Percentiles rank a stretch among this genome's conserved stretches.
Evolutionary conservation across 2,888 invertebrate genomes (phyloP).

Genomic region (Pristionchus japonicus): DNA sequence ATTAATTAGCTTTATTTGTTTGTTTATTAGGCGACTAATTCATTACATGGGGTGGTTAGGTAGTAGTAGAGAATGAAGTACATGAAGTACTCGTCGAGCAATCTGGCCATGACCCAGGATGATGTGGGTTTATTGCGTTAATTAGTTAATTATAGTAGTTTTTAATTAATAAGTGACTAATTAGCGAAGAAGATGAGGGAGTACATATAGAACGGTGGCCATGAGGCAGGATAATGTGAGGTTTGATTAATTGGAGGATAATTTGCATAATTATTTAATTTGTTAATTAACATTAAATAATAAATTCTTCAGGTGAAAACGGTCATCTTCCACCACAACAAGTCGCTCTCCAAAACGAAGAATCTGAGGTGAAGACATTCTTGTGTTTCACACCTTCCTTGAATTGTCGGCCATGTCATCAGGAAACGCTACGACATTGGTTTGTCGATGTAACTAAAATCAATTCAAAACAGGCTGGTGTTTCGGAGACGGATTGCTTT

Average conservation of each 20-base stretch:
- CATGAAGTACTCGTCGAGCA: conserved; percentile 38
- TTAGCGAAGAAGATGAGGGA: background rate
- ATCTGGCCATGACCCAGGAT: background rate
- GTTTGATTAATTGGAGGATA: no score
- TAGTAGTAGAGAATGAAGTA: conserved; percentile 21
- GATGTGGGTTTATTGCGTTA: background rate
- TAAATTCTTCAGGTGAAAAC: background rate
- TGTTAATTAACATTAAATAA: background rate
- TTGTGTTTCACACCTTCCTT: no score
- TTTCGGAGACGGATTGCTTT: background rate
- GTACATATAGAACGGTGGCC: conserved; percentile 50
- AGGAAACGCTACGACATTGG: no score
- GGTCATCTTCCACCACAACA: background rate
- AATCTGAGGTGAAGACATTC: conserved; percentile 32
- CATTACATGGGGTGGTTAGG: background rate
- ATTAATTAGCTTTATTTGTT: background rate
- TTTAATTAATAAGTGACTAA: background rate
- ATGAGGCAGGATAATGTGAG: no score
- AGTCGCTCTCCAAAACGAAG: background rate
- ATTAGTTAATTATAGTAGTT: background rate
- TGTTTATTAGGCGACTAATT: background rate
- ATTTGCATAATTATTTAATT: no score
- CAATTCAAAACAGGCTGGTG: background rate
- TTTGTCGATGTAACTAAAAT: no score
- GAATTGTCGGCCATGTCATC: no score